Percentiles rank a stretch among this genome's conserved stretches.
Conservation (phyloP, 2,888 invertebrate species). For the Trachelus iudaicus region DNA sequence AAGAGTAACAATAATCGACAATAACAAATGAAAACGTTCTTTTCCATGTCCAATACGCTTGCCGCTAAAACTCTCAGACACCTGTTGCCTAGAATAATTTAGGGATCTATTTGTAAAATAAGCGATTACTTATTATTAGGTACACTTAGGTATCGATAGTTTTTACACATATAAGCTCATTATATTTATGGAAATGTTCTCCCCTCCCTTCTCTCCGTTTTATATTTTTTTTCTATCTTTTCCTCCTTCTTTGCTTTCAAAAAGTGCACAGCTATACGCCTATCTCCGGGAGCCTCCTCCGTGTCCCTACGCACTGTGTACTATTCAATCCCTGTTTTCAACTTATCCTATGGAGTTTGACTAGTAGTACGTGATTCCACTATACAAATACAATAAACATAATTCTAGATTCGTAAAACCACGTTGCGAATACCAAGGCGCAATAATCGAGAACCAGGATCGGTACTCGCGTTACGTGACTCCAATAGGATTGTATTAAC, state of each 20-base stretch:
- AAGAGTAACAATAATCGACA: background rate
- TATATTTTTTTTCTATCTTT: background rate
- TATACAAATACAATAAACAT: constrained; percentile 31
- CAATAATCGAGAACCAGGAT: constrained; percentile 4
- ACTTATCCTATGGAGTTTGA: constrained; percentile 54
- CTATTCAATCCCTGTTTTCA: constrained; percentile 55
- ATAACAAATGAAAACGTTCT: background rate
- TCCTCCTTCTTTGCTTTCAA: background rate
- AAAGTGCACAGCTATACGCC: background rate
- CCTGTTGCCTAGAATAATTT: background rate
- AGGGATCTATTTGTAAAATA: constrained; percentile 47
- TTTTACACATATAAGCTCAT: constrained; percentile 65
- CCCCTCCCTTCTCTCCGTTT: constrained; percentile 19
- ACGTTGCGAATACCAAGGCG: constrained; percentile 8
- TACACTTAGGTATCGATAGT: constrained; percentile 63
- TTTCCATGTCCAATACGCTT: background rate
- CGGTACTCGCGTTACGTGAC: constrained; percentile 9
- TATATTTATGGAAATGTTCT: constrained; percentile 59
- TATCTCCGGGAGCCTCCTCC: background rate
- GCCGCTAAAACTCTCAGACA: background rate
- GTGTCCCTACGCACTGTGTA: constrained; percentile 36
- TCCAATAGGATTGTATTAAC: background rate
- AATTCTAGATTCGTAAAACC: constrained; percentile 6
- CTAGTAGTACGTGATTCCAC: constrained; percentile 56
- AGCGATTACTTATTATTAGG: constrained; percentile 56